Conservation (phyloP, 2,797 vertebrate species). For the Ammospiza maritima region DNA sequence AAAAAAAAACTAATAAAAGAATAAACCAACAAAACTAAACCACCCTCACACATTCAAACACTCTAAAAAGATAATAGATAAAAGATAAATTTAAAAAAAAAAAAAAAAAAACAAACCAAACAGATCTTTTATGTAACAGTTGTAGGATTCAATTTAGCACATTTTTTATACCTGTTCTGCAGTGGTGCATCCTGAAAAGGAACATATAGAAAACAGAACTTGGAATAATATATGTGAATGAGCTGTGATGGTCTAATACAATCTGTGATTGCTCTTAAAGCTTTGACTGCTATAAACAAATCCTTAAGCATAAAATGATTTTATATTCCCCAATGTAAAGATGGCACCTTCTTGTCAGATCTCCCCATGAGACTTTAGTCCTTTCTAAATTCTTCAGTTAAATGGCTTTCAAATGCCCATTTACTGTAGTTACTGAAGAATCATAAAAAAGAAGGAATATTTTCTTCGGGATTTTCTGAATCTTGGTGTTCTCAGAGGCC, state of each 20-base stretch:
- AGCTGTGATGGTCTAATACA: background rate
- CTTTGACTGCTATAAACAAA: background rate
- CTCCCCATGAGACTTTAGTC: background rate
- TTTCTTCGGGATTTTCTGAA: background rate
- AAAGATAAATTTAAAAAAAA: too few relatives aligned
- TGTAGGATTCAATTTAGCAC: background rate
- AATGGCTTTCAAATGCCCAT: background rate
- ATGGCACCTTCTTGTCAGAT: background rate
- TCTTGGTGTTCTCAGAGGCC: background rate
- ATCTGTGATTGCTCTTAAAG: background rate
- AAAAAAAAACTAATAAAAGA: background rate
- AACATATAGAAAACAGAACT: background rate
- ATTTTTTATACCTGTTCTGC: background rate
- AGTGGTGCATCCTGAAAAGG: background rate
- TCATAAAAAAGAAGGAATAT: background rate
- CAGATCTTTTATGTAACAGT: background rate
- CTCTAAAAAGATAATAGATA: background rate
- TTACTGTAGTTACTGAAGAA: background rate
- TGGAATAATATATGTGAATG: background rate
- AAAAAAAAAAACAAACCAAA: too few relatives aligned
- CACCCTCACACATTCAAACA: fast-evolving
- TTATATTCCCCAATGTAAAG: background rate
- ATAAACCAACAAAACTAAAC: background rate
- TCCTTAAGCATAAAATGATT: background rate
- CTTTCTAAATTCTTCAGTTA: background rate